Percentiles rank a stretch among this genome's conserved stretches.
Conservation (phyloP, 2,888 invertebrate genomes). For the Stegana nigrithorax region DNA sequence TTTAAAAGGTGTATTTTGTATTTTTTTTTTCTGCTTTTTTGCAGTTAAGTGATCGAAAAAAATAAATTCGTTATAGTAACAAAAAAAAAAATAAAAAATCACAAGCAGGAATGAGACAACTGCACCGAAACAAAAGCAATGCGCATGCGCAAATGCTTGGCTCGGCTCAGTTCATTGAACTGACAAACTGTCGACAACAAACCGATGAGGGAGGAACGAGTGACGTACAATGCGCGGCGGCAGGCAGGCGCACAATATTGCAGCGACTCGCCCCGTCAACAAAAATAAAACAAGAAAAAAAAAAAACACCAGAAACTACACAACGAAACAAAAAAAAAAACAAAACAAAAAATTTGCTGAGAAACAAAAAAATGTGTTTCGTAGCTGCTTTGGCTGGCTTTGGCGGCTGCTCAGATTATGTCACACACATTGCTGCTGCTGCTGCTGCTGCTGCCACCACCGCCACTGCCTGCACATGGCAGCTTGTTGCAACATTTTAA, state of each 20-base stretch:
- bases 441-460: slow-evolving; percentile 27
- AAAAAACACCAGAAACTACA: slow-evolving; percentile 24
- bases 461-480: slow-evolving; percentile 54
- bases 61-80: background rate
- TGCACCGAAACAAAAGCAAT: slow-evolving; percentile 46
- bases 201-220: slow-evolving; percentile 20
- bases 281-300: slow-evolving; percentile 25
- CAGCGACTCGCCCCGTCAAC: slow-evolving; percentile 26
- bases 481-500: slow-evolving; percentile 62
- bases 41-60: background rate
- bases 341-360: slow-evolving; percentile 21
- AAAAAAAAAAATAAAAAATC: background rate
- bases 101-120: background rate
- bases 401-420: slow-evolving; percentile 61
- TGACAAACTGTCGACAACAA: slow-evolving; percentile 26
- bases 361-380: background rate
- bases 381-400: background rate
- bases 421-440: slow-evolving; percentile 44
- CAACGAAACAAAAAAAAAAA: background rate
- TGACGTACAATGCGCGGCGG: no score
- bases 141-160: slow-evolving; percentile 35
- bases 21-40: slow-evolving; percentile 35
- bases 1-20: no score
- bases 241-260: no score
- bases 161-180: slow-evolving; percentile 55